A percentile compares a stretch with the other conserved stretches of the same genome.
phyloP scores from a whole-genome alignment of 1,140 invertebrate species.

The Arctopsyche grandis region DNA sequence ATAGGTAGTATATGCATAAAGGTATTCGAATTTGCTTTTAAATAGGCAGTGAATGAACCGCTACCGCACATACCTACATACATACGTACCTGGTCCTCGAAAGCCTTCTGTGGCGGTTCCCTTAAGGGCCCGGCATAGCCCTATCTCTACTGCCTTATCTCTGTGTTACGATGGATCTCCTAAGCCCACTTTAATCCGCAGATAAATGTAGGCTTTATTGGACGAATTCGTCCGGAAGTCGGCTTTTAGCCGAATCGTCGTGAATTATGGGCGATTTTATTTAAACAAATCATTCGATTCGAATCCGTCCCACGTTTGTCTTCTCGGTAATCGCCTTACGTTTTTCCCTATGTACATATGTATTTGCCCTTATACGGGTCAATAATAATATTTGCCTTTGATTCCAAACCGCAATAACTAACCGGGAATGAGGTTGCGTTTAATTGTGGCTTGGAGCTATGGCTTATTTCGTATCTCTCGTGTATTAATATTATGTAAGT shows the following conservation, averaged over 20 bases:
- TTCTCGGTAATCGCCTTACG: too few relatives aligned
- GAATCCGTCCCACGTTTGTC: not conserved
- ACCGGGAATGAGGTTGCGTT: too few relatives aligned
- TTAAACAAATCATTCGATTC: constrained; percentile 31
- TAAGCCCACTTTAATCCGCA: constrained; percentile 41
- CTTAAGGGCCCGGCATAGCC: not conserved
- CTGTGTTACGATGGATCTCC: constrained; percentile 30
- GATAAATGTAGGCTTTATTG: constrained; percentile 40
- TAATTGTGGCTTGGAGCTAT: too few relatives aligned
- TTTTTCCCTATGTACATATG: too few relatives aligned
- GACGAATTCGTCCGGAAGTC: constrained; percentile 13
- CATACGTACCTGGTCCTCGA: not conserved
- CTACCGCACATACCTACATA: not conserved
- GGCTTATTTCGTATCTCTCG: too few relatives aligned
- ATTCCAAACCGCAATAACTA: too few relatives aligned
- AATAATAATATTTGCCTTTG: too few relatives aligned
- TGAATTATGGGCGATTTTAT: constrained; percentile 24
- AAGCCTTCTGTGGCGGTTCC: constrained; percentile 12
- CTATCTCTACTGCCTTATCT: constrained; percentile 31
- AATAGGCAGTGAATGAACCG: too few relatives aligned
- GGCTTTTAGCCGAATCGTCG: not conserved
- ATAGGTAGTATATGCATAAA: too few relatives aligned
- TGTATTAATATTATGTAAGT: too few relatives aligned
- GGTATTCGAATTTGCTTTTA: too few relatives aligned
- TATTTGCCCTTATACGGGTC: too few relatives aligned